phyloP scores from a whole-genome alignment of 2,888 invertebrate genomes.

The Scaptomyza cyrtandrae region DNA sequence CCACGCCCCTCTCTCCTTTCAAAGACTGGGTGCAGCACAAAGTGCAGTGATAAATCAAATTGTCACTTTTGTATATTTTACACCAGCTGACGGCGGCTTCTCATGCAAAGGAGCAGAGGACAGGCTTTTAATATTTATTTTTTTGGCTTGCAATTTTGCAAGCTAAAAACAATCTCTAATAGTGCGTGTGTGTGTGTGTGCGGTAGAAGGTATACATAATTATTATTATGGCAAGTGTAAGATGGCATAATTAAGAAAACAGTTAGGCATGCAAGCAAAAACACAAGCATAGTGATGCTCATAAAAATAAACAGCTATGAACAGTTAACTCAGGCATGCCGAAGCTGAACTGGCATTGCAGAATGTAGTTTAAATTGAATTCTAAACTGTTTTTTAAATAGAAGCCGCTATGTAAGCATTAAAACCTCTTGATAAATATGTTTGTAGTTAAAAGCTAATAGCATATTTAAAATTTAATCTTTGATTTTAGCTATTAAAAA shows the following conservation, averaged over 20 bases:
- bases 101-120: constrained; percentile 13
- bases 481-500: not conserved
- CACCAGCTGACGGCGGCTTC: constrained; percentile 68
- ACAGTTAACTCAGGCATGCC: not conserved
- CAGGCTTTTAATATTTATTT: constrained; percentile 41
- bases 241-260: constrained; percentile 69
- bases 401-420: too few species aligned
- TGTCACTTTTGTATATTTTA: constrained; percentile 82
- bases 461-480: not conserved
- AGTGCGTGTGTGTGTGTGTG: constrained; percentile 13
- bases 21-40: constrained; percentile 53
- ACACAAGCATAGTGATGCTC: not conserved
- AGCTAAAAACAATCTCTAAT: constrained; percentile 18
- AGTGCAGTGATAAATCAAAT: constrained; percentile 84
- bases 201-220: constrained; percentile 49
- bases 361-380: not conserved
- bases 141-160: constrained; percentile 24
- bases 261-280: constrained; percentile 48
- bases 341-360: not conserved
- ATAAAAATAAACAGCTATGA: not conserved
- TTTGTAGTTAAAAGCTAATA: too few species aligned
- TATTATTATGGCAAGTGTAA: constrained; percentile 70
- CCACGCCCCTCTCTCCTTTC: not conserved
- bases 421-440: not conserved
- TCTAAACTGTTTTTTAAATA: not conserved